These are phyloP conservation scores for Sarcophaga variegata DNA, from an alignment of 2,888 invertebrate species.

Conservation along the genomic window DNA sequence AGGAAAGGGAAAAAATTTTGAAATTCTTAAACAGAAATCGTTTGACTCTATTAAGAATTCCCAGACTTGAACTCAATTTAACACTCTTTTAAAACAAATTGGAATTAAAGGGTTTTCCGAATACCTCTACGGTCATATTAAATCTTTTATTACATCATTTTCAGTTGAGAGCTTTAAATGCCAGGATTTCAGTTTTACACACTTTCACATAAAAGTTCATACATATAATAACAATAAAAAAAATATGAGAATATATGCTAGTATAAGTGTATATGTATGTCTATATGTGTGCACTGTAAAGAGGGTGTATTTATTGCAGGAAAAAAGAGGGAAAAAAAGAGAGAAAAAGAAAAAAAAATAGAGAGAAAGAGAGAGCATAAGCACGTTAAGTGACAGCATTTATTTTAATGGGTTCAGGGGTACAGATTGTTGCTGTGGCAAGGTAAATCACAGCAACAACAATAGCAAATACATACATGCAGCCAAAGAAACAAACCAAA, in stretches of 20 bases:
- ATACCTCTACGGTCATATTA: conserved; percentile 3
- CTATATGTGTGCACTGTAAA: neutral
- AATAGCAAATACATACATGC: neutral
- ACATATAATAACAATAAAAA: neutral
- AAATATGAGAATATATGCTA: neutral
- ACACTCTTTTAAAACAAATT: neutral
- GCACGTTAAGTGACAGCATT: conserved; percentile 56
- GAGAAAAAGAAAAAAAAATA: neutral
- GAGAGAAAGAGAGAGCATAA: neutral
- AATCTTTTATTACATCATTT: conserved; percentile 1
- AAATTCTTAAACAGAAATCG: too few species aligned
- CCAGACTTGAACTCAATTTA: too few species aligned
- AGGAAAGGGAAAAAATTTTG: too few species aligned
- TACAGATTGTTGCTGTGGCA: conserved; percentile 54
- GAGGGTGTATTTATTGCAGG: neutral
- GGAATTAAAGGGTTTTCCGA: conserved; percentile 11
- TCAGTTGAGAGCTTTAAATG: neutral
- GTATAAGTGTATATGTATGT: neutral
- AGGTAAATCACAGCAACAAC: conserved; percentile 41
- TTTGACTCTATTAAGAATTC: too few species aligned
- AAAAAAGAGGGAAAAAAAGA: neutral
- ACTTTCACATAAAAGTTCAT: neutral
- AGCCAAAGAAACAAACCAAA: neutral
- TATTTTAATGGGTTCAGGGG: conserved; percentile 51
- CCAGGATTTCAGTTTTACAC: neutral